Evolutionary conservation across 1,140 invertebrate species (phyloP).

Genomic region (Anoplolepis gracilipes): DNA sequence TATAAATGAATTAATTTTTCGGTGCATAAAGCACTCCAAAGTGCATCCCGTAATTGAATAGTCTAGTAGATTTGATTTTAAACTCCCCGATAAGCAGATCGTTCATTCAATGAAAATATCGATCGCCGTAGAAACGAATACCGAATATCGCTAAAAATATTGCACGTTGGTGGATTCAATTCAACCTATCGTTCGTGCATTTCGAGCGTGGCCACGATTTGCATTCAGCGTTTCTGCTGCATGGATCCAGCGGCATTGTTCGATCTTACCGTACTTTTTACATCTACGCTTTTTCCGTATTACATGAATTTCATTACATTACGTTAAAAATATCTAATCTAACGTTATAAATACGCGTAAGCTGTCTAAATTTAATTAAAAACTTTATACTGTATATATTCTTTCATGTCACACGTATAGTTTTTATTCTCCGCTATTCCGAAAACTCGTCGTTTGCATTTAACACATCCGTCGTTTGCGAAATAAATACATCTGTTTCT

Average conservation of each 20-base stretch:
- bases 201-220: constrained; percentile 10
- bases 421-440: neutral
- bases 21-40: neutral
- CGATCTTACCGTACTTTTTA: constrained; percentile 15
- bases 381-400: neutral
- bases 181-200: constrained; percentile 36
- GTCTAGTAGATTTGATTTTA: constrained; percentile 23
- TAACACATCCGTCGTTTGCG: constrained; percentile 1
- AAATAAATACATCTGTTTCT: constrained; percentile 25
- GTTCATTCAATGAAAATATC: constrained; percentile 50
- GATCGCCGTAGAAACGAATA: constrained; percentile 33
- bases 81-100: constrained; percentile 7
- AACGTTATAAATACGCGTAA: neutral
- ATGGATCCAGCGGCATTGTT: neutral
- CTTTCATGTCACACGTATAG: neutral
- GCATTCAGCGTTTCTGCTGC: constrained; percentile 4
- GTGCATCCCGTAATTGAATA: constrained; percentile 9
- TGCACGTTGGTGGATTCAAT: constrained; percentile 26
- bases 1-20: neutral
- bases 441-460: neutral
- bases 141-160: constrained; percentile 31
- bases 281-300: neutral
- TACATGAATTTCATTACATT: neutral
- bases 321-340: neutral
- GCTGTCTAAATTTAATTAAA: neutral